Conservation (phyloP, 1,140 invertebrate genomes). For the Cepaea nemoralis region DNA sequence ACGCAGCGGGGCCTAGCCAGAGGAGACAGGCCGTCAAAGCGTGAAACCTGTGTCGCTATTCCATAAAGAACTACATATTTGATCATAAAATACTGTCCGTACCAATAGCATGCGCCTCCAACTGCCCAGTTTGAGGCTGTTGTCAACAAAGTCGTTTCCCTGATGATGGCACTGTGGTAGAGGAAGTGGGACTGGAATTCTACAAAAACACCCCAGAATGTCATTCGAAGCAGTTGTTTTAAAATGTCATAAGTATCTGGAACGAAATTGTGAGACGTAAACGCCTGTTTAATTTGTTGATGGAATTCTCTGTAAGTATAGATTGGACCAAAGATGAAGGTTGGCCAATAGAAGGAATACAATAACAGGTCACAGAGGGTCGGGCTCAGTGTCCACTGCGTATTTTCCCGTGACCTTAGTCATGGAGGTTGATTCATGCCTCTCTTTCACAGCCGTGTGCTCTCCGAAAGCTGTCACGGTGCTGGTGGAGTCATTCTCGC, state of each 20-base stretch:
- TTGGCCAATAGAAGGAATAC: constrained; percentile 86
- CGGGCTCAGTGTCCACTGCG: constrained; percentile 37
- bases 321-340: constrained; percentile 83
- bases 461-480: background rate
- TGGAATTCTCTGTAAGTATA: constrained; percentile 81
- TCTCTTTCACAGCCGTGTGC: background rate
- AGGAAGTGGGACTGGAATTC: constrained; percentile 83
- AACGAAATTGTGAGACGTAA: background rate
- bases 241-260: constrained; percentile 16
- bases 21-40: constrained; percentile 82
- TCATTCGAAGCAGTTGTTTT: constrained; percentile 65
- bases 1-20: constrained; percentile 89
- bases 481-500: background rate
- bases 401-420: constrained; percentile 46
- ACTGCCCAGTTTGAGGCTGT: constrained; percentile 78
- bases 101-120: constrained; percentile 86
- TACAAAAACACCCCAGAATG: constrained; percentile 81
- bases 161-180: constrained; percentile 81
- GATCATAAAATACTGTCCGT: constrained; percentile 90
- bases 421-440: background rate
- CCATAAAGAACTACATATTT: constrained; percentile 94
- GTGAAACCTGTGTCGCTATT: constrained; percentile 80
- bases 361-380: constrained; percentile 74
- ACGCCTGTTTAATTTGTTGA: constrained; percentile 68
- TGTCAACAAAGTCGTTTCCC: constrained; percentile 59